A percentile compares a stretch with the other conserved stretches of the same genome.
These are phyloP conservation scores for Drosophila neotestacea DNA, from an alignment of 2,888 invertebrate genomes.

Conservation along the genomic window DNA sequence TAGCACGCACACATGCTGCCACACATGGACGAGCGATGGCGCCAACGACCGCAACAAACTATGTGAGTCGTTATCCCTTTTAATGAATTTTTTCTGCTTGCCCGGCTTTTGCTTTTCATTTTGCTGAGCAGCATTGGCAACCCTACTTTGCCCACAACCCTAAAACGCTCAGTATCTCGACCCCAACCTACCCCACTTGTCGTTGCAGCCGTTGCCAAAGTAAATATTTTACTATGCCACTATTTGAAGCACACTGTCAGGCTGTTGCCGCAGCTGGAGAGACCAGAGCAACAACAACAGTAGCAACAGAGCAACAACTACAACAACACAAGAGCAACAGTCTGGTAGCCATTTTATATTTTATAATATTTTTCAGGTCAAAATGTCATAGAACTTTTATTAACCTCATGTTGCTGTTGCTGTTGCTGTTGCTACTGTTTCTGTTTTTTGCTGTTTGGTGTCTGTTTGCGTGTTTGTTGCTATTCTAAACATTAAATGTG, in stretches of 20 bases:
- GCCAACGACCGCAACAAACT: slow-evolving; percentile 58
- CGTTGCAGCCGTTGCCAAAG: slow-evolving; percentile 67
- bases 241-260: slow-evolving; percentile 77
- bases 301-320: slow-evolving; percentile 35
- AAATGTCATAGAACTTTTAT: slow-evolving; percentile 80
- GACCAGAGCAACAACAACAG: slow-evolving; percentile 46
- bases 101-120: slow-evolving; percentile 54
- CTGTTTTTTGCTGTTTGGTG: slow-evolving; percentile 17
- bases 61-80: slow-evolving; percentile 79
- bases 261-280: slow-evolving; percentile 71
- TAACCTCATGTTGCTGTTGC: slow-evolving; percentile 56
- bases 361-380: slow-evolving; percentile 80
- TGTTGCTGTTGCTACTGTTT: slow-evolving; percentile 3
- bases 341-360: slow-evolving; percentile 76
- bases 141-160: slow-evolving; percentile 25
- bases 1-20: slow-evolving; percentile 25
- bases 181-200: slow-evolving; percentile 26
- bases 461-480: slow-evolving; percentile 23
- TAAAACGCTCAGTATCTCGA: slow-evolving; percentile 6
- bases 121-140: slow-evolving; percentile 36
- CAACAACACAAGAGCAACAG: slow-evolving; percentile 64
- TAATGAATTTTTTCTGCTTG: slow-evolving; percentile 78
- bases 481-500: slow-evolving; percentile 62
- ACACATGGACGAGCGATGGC: slow-evolving; percentile 27
- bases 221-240: slow-evolving; percentile 78